These are phyloP conservation scores for Saccostrea cuccullata DNA, from an alignment of 1,140 invertebrate genomes.

Conservation along the genomic window DNA sequence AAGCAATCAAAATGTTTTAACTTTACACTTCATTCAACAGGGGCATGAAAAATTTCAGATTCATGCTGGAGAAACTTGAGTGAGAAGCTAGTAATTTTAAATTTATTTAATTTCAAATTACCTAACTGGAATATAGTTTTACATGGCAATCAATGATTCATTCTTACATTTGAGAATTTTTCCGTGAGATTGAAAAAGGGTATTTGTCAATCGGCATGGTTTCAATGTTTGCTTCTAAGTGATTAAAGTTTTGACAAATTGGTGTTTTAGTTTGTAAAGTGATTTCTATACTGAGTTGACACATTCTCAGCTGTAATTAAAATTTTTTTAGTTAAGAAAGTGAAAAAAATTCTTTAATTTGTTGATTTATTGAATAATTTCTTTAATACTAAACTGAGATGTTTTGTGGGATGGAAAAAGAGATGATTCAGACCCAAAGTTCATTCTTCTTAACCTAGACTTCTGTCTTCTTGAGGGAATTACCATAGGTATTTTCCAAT, in stretches of 20 bases:
- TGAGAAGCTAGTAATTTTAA: not conserved
- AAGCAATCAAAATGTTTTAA: not conserved
- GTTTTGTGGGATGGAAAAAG: too few relatives aligned
- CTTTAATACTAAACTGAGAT: too few relatives aligned
- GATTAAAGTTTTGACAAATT: slow-evolving; percentile 1
- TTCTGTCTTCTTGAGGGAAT: too few relatives aligned
- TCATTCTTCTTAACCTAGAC: too few relatives aligned
- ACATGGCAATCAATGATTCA: not conserved
- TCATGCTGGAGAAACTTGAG: not conserved
- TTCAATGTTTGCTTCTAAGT: not conserved
- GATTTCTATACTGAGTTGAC: not conserved
- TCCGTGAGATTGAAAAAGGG: not conserved
- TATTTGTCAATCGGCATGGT: not conserved
- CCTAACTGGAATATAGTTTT: not conserved
- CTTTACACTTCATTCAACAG: not conserved
- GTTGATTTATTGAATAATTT: not conserved
- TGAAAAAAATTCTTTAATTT: not conserved
- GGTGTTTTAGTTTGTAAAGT: not conserved
- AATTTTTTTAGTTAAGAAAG: not conserved
- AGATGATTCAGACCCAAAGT: too few relatives aligned
- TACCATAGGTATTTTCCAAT: too few relatives aligned
- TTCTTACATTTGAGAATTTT: not conserved
- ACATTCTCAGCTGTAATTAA: not conserved
- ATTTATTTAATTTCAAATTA: slow-evolving; percentile 3
- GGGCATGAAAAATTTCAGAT: not conserved